Conservation (phyloP, 2,113 vertebrate genomes). For the Saguinus midas region DNA sequence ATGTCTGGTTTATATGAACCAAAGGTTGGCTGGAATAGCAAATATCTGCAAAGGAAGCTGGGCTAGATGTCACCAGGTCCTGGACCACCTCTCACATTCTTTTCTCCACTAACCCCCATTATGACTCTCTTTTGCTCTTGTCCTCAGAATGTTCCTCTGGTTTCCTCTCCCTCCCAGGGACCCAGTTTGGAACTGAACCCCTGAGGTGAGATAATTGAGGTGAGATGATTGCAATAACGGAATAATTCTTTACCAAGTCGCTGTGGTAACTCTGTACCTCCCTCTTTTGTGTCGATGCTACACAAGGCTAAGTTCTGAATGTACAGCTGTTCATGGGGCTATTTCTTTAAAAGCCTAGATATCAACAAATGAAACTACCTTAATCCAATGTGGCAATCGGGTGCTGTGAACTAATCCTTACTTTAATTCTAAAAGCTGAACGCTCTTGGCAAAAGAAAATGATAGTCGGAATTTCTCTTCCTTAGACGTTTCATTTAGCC, state of each 20-base stretch:
- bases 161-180: not conserved
- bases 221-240: not conserved
- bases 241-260: not conserved
- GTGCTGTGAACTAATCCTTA: not conserved
- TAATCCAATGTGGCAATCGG: not conserved
- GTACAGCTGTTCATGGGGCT: not conserved
- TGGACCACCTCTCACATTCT: not conserved
- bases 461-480: not conserved
- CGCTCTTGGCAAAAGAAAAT: not conserved
- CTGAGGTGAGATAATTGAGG: not conserved
- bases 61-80: not conserved
- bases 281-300: not conserved
- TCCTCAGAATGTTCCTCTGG: not conserved
- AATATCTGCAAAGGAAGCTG: not conserved
- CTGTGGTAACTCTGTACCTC: not conserved
- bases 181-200: not conserved
- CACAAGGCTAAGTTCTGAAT: not conserved
- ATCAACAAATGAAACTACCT: conserved; percentile 13
- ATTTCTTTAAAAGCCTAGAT: not conserved
- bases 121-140: not conserved
- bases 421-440: not conserved
- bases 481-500: not conserved
- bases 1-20: not conserved
- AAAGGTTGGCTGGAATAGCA: not conserved
- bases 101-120: not conserved